phyloP scores from a whole-genome alignment of 2,888 invertebrate genomes.

The Patella caerulea region DNA sequence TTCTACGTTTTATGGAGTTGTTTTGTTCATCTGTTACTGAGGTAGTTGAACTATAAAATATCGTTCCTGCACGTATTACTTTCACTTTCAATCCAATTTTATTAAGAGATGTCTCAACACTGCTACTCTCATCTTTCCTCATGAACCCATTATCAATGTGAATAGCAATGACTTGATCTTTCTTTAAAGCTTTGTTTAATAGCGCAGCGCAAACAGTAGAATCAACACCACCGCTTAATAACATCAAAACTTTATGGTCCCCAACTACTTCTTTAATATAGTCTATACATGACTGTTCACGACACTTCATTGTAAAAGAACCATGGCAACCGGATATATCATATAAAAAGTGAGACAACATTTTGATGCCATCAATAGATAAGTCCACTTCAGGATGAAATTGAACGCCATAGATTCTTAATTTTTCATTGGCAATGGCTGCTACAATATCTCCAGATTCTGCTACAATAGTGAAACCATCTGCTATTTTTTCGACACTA shows the following conservation, averaged over 20 bases:
- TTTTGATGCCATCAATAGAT: constrained; percentile 89
- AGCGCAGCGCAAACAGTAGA: constrained; percentile 99
- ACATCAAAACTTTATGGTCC: constrained; percentile 89
- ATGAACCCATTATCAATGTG: constrained; percentile 99
- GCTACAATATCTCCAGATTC: constrained; percentile 72
- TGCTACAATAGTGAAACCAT: constrained; percentile 88
- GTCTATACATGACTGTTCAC: constrained; percentile 91
- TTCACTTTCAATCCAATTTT: constrained; percentile 87
- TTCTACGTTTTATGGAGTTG: constrained; percentile 74
- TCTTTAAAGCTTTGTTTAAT: constrained; percentile 88
- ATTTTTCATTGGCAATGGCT: constrained; percentile 89
- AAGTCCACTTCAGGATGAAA: constrained; percentile 99
- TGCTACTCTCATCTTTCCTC: constrained; percentile 93
- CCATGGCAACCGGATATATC: constrained; percentile 90
- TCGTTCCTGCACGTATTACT: constrained; percentile 75
- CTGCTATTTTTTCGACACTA: constrained; percentile 91
- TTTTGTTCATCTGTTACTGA: constrained; percentile 79
- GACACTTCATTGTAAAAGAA: constrained; percentile 87
- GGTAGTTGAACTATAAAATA: constrained; percentile 79
- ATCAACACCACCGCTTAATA: constrained; percentile 98
- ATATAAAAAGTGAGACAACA: constrained; percentile 95
- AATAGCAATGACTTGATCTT: constrained; percentile 90
- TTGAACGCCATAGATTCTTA: constrained; percentile 87
- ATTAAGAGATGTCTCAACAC: constrained; percentile 86
- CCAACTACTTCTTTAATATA: constrained; percentile 92